Conservation (phyloP, 1,140 invertebrate species). For the Platorchestia sp. region DNA sequence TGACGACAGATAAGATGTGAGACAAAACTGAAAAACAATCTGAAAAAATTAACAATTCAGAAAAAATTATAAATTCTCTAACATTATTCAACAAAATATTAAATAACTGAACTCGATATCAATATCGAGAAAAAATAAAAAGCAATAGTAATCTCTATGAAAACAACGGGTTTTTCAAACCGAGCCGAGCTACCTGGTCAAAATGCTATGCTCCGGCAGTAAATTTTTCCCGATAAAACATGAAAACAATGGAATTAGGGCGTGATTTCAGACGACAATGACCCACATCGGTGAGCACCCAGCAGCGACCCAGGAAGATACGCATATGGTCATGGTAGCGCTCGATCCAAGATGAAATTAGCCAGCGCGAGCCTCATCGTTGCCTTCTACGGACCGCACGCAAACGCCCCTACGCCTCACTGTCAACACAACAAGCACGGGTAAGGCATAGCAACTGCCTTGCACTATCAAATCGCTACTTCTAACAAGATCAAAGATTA, state of each 20-base stretch:
- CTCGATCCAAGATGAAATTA: background rate
- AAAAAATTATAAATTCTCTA: too few relatives aligned
- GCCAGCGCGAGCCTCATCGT: background rate
- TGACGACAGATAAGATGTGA: background rate
- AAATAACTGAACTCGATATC: too few relatives aligned
- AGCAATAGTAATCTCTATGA: background rate
- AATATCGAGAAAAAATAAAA: too few relatives aligned
- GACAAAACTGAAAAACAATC: background rate
- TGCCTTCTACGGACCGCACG: background rate
- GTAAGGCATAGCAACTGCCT: background rate
- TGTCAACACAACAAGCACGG: background rate
- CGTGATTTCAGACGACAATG: background rate
- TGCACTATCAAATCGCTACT: background rate
- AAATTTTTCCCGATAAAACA: background rate
- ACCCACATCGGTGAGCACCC: background rate
- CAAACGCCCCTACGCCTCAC: background rate
- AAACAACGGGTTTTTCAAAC: background rate
- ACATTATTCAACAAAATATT: too few relatives aligned
- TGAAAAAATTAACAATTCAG: background rate
- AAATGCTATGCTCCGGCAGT: background rate
- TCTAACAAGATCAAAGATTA: background rate
- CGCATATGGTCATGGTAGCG: background rate
- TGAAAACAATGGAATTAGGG: background rate
- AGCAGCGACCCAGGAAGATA: background rate
- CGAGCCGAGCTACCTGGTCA: background rate